Evolutionary conservation across 2,888 invertebrate genomes (phyloP).

Genomic region (Ophion ventricosus): DNA sequence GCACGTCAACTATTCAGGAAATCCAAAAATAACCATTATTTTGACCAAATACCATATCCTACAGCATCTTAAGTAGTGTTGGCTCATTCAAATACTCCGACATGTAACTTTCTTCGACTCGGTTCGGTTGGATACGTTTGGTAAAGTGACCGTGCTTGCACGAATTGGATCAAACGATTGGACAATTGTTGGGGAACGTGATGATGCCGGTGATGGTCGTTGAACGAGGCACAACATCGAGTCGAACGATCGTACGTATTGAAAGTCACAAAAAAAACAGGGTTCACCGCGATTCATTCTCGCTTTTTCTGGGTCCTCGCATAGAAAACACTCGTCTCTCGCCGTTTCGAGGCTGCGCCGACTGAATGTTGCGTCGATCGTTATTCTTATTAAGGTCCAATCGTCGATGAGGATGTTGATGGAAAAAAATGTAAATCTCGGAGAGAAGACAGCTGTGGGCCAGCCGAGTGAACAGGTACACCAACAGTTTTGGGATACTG

Average conservation of each 20-base stretch:
- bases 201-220: slow-evolving; percentile 48
- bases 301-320: slow-evolving; percentile 58
- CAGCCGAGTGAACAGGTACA: slow-evolving; percentile 15
- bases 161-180: neutral
- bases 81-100: too few relatives aligned
- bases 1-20: too few relatives aligned
- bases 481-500: slow-evolving; percentile 40
- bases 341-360: slow-evolving; percentile 15
- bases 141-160: neutral
- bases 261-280: slow-evolving; percentile 60
- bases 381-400: slow-evolving; percentile 60
- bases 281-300: slow-evolving; percentile 46
- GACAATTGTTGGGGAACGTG: slow-evolving; percentile 23
- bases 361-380: slow-evolving; percentile 51
- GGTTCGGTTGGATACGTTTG: too few relatives aligned
- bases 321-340: slow-evolving; percentile 54
- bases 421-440: slow-evolving; percentile 50
- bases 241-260: slow-evolving; percentile 49
- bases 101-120: too few relatives aligned
- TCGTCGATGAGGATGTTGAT: slow-evolving; percentile 34
- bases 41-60: too few relatives aligned
- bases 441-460: slow-evolving; percentile 38
- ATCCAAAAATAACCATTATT: too few relatives aligned
- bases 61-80: too few relatives aligned
- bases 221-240: slow-evolving; percentile 60